A percentile compares a stretch with the other conserved stretches of the same genome.
These are phyloP conservation scores for Battus philenor DNA, from an alignment of 1,140 invertebrate genomes.

Conservation along the genomic window DNA sequence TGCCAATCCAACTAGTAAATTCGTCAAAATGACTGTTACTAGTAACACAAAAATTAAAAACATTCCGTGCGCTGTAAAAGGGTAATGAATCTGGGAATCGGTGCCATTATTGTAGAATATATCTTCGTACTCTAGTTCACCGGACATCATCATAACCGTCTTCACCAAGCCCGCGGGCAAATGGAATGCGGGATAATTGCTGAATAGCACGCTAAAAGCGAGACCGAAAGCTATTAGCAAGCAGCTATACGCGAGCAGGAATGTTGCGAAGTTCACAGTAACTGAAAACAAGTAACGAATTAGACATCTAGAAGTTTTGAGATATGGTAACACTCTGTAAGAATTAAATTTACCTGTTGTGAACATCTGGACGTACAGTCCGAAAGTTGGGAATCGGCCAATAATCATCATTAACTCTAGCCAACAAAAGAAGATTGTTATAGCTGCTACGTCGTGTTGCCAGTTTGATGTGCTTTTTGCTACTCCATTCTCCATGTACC, in stretches of 20 bases:
- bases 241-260: conserved; percentile 87
- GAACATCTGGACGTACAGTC: conserved; percentile 91
- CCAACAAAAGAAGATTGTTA: conserved; percentile 87
- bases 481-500: conserved; percentile 42
- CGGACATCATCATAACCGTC: conserved; percentile 92
- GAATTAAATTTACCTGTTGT: conserved; percentile 76
- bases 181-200: conserved; percentile 84
- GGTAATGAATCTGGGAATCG: conserved; percentile 75
- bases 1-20: conserved; percentile 89
- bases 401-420: conserved; percentile 89
- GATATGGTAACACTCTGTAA: conserved; percentile 1
- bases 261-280: conserved; percentile 89
- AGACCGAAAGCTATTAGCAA: conserved; percentile 87
- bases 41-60: conserved; percentile 87
- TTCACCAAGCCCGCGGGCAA: conserved; percentile 82
- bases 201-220: conserved; percentile 86
- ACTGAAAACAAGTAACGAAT: conserved; percentile 67
- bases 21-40: conserved; percentile 90
- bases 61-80: conserved; percentile 84
- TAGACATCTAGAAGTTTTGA: conserved; percentile 1
- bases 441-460: conserved; percentile 88
- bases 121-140: conserved; percentile 90
- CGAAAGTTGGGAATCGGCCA: conserved; percentile 89
- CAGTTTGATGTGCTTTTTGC: conserved; percentile 74
- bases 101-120: conserved; percentile 82